These are phyloP conservation scores for Thunnus thynnus DNA, from an alignment of 2,113 vertebrate genomes.

Conservation along the genomic window DNA sequence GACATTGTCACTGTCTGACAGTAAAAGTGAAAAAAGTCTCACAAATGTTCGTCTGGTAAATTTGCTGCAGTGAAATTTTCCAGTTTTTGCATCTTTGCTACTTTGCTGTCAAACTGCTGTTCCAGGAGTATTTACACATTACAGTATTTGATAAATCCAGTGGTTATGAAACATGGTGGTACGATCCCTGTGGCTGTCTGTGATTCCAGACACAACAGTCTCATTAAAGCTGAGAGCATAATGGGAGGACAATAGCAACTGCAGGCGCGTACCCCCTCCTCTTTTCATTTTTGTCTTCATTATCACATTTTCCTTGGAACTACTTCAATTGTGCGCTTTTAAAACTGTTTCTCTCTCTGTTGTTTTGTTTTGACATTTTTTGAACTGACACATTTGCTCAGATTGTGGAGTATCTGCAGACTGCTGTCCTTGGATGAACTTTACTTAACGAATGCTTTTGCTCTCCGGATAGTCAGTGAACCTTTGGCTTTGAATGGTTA, in stretches of 20 bases:
- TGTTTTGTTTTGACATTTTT: not conserved
- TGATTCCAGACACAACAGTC: not conserved
- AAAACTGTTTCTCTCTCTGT: not conserved
- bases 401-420: not conserved
- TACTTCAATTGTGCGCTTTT: not conserved
- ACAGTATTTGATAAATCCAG: not conserved
- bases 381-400: not conserved
- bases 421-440: slow-evolving; percentile 6
- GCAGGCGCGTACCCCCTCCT: too few species aligned
- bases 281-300: not conserved
- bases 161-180: slow-evolving; percentile 1
- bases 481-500: slow-evolving; percentile 17
- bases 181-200: not conserved
- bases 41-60: not conserved
- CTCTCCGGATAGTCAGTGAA: not conserved
- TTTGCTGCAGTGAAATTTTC: not conserved
- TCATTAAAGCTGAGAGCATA: not conserved
- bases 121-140: not conserved
- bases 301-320: not conserved
- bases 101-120: not conserved
- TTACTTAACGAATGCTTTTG: not conserved
- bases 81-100: not conserved
- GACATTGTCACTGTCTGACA: not conserved
- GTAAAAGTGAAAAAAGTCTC: not conserved
- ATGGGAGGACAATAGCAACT: not conserved